Evolutionary conservation across 2,797 vertebrate genomes (phyloP).

Genomic region (Chiroxiphia lanceolata): DNA sequence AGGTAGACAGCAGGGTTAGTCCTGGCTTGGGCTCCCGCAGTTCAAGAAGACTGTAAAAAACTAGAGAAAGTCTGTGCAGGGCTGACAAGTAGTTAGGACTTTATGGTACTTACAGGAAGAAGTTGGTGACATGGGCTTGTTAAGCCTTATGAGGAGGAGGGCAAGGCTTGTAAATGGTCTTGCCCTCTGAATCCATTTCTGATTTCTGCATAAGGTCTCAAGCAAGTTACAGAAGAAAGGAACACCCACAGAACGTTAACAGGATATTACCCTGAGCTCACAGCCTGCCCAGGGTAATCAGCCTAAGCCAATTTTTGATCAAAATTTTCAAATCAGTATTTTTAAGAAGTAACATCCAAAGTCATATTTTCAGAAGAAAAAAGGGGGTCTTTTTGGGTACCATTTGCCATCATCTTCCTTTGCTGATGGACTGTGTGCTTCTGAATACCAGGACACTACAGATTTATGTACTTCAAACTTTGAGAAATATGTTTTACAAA

Average conservation of each 20-base stretch:
- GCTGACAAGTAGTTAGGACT: background rate
- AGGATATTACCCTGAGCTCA: background rate
- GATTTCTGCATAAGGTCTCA: background rate
- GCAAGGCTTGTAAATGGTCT: background rate
- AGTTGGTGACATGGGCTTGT: background rate
- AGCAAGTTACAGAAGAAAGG: background rate
- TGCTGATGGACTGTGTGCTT: background rate
- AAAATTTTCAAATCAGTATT: background rate
- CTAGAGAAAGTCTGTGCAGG: background rate
- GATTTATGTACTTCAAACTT: background rate
- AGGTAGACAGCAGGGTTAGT: background rate
- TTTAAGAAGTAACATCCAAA: background rate
- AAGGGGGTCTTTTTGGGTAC: background rate
- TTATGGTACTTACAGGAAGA: background rate
- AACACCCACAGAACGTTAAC: background rate
- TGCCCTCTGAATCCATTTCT: background rate
- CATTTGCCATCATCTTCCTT: background rate
- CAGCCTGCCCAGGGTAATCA: background rate
- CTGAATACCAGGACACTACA: background rate
- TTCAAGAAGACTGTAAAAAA: background rate
- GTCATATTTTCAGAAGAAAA: background rate
- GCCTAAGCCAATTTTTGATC: background rate
- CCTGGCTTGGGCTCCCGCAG: background rate
- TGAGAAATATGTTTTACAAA: background rate
- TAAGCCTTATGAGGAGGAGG: background rate